Evolutionary conservation across 1,140 invertebrate species (phyloP).

Genomic region (Proctacanthus coquilletti): DNA sequence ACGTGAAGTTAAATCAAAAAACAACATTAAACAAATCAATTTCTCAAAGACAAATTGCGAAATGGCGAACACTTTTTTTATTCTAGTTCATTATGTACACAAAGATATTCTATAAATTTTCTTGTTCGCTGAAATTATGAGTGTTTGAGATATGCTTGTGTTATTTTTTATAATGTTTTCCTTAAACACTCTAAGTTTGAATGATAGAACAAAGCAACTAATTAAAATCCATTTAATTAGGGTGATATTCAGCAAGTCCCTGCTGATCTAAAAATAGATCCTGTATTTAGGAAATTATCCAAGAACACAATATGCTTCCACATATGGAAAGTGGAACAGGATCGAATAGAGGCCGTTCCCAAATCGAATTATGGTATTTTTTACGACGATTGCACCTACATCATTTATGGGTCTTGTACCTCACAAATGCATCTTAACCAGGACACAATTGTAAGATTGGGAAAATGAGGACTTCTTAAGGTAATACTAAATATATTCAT

Average conservation of each 20-base stretch:
- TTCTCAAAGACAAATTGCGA: no score
- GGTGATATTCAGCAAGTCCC: slow-evolving; percentile 17
- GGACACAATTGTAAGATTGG: slow-evolving; percentile 46
- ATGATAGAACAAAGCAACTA: no score
- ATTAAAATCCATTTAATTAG: no score
- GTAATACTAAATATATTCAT: slow-evolving; percentile 4
- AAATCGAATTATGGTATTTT: slow-evolving; percentile 70
- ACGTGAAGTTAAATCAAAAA: no score
- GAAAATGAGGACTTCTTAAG: neutral
- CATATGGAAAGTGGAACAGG: slow-evolving; percentile 69
- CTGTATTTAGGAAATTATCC: slow-evolving; percentile 55
- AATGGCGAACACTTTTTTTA: no score
- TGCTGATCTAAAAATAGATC: slow-evolving; percentile 32
- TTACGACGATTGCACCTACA: slow-evolving; percentile 71
- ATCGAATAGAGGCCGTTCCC: slow-evolving; percentile 57
- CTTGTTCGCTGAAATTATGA: no score
- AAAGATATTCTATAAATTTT: no score
- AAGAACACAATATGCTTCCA: slow-evolving; percentile 56
- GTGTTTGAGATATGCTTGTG: no score
- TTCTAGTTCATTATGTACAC: no score
- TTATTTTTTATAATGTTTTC: no score
- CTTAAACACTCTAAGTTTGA: no score
- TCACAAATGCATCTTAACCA: slow-evolving; percentile 44
- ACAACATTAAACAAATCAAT: no score
- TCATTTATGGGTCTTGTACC: slow-evolving; percentile 64